Percentiles rank a stretch among this genome's conserved stretches.
phyloP scores from a whole-genome alignment of 2,888 invertebrate genomes.

The Polydrusus cervinus region DNA sequence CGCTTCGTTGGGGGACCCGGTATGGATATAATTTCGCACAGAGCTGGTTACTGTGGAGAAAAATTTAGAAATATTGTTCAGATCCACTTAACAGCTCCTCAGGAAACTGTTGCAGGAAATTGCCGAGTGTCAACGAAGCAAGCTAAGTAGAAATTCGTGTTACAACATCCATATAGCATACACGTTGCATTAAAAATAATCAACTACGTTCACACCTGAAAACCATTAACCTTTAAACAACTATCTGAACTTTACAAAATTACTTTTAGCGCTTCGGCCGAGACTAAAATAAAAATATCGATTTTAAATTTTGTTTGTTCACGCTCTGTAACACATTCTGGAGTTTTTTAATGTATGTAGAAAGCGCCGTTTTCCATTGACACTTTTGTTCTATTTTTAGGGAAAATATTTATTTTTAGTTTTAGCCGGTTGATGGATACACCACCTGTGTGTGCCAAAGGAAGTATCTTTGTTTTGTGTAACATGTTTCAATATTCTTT shows the following conservation, averaged over 20 bases:
- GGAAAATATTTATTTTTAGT: constrained; percentile 32
- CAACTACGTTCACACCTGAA: constrained; percentile 6
- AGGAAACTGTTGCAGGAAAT: too few relatives aligned
- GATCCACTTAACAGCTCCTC: too few relatives aligned
- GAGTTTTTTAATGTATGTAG: constrained; percentile 13
- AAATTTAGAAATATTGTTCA: too few relatives aligned
- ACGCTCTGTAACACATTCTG: constrained; percentile 29
- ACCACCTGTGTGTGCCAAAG: constrained; percentile 13
- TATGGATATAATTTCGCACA: too few relatives aligned
- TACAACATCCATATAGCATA: too few relatives aligned
- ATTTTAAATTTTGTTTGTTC: constrained; percentile 33
- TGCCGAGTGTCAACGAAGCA: too few relatives aligned
- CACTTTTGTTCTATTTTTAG: constrained; percentile 29
- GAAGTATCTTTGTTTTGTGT: neutral
- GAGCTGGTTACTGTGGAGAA: too few relatives aligned
- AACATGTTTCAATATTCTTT: neutral
- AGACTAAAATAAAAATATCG: constrained; percentile 44
- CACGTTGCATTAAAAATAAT: too few relatives aligned
- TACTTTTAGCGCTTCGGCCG: constrained; percentile 21
- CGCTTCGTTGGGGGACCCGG: too few relatives aligned
- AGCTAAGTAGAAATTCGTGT: too few relatives aligned
- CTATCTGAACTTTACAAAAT: constrained; percentile 38
- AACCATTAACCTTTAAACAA: constrained; percentile 44
- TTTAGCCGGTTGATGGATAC: constrained; percentile 1
- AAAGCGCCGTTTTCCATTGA: constrained; percentile 33